Conservation (phyloP, 2,888 invertebrate species). For the Tolmerus cingulatus region DNA sequence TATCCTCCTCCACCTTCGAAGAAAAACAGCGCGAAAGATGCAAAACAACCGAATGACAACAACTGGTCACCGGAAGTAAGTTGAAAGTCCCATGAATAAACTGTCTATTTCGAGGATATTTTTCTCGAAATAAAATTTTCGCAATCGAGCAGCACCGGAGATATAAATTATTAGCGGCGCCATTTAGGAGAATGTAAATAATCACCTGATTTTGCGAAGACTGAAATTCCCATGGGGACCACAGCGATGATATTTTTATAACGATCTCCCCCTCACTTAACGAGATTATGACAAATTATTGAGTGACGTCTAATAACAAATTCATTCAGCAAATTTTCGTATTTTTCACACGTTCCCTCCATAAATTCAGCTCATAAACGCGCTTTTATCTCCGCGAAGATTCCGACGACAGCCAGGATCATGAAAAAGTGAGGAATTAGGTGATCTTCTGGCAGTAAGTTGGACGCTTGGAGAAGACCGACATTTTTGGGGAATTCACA, state of each 20-base stretch:
- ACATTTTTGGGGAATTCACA: background rate
- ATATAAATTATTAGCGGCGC: background rate
- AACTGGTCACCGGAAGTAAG: background rate
- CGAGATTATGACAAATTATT: conserved; percentile 22
- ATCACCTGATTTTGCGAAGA: background rate
- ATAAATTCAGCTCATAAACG: conserved; percentile 6
- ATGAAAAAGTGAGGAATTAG: conserved; percentile 1
- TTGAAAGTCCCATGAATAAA: background rate
- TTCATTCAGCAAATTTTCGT: conserved; percentile 11
- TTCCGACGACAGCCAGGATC: background rate
- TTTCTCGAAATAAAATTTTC: background rate
- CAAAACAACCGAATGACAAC: background rate
- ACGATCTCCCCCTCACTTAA: background rate
- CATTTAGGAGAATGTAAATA: background rate
- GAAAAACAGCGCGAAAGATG: background rate
- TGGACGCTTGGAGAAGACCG: background rate
- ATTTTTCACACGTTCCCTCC: background rate
- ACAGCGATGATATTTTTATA: background rate
- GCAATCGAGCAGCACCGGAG: background rate
- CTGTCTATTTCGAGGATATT: background rate
- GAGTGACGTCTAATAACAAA: conserved; percentile 14
- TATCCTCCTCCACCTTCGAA: background rate
- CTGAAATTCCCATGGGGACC: background rate
- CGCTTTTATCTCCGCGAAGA: background rate
- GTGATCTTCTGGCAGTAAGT: background rate